Evolutionary conservation across 2,113 vertebrate genomes (phyloP), one percentile per base, ranked within the genome.

Genomic region (Oncorhynchus gorbuscha): DNA sequence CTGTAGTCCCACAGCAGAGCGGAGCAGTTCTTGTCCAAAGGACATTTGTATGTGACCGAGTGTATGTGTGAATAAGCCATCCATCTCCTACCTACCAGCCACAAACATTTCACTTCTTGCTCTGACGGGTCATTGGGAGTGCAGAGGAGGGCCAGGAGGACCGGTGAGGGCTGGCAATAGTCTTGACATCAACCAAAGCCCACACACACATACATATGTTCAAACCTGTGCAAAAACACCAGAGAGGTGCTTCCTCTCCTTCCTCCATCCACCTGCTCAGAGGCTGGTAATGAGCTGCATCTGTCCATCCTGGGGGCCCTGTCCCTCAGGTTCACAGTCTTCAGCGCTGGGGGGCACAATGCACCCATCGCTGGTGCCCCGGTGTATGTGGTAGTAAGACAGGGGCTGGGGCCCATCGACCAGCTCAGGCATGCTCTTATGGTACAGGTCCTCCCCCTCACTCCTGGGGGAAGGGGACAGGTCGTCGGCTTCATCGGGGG

Each of bases 211-310:
- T 66, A 72, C 93, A 92, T 95, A 76, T 81, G 81, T 77, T 84
- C 20, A 81, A 83, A 82, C 76, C 81, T 86, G 88, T 90, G 85
- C 88, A 88, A 88, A 88, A 88, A 85, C 78, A 64, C 5, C 48
- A 78, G 30, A 28, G 16, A 30, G 92, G 77, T 72, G 49, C 0
- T 2, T 67, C 76, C 62, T 35, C 39, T n/a, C 59, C 59, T 55
- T 55, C 49, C 49, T 55, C 49, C 51, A 55, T 55, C 14, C 51
- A 55, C 14, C 91, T 59, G 69, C 86, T 97, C 95, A 99, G 92
- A 99, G 97, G 92, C 98, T 99, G 72, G 98, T 99, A 64, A 99
- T 97, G 84, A 99, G 95, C 90, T 99, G 98, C 98, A 99, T 99
- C 83, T 99, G 98, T 94, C 98, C 97, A 87, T 99, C 97, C 76